Evolutionary conservation across 2,797 vertebrate species (phyloP), one percentile per base, ranked within the genome.

Genomic region (Muscicapa comitata): DNA sequence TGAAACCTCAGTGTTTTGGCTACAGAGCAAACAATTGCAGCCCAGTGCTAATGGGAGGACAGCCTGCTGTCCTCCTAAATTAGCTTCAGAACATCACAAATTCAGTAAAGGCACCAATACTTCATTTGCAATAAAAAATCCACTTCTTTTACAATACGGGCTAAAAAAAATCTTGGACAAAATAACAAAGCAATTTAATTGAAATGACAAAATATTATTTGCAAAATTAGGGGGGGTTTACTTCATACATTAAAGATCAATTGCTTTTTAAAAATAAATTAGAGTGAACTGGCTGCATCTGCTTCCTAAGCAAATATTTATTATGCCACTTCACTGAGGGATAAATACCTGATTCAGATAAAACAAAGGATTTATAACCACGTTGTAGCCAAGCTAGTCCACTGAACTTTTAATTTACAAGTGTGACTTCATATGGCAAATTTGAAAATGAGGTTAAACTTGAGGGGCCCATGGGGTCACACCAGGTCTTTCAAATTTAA

Each of bases 361-460:
- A 74, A 57, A 88, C 48, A 92, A 83, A 72, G 45, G 61, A 91
- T 89, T 91, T 91, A 71, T 37, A 91, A 72, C 18, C 43, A 67
- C 0, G 10, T 38, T 78, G 20, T 29, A 68, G 33, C 57, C 65
- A 85, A 77, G 55, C 42, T 58, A 81, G 57, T 61, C 42, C 3
- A 3, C 72, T 23, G 61, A 80, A 88, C 21, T 74, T 78, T 74
- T 61, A 67, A 87, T 88, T 88, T 90, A 80, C 50, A 77, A 77
- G 50, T 51, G 35, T 91, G 65, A 79, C 45, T 93, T 94, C 54
- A 81, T 70, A 65, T 29, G 33, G 55, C 26, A n/a, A 93, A 91
- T 93, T 53, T 94, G 66, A 90, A 78, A 94, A 90, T 19, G 65
- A 92, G 28, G 72, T 83, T 93, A 93, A 84, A 78, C 42, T 65